Conservation (phyloP, 2,888 invertebrate genomes). For the Didymodactylos carnosus region DNA sequence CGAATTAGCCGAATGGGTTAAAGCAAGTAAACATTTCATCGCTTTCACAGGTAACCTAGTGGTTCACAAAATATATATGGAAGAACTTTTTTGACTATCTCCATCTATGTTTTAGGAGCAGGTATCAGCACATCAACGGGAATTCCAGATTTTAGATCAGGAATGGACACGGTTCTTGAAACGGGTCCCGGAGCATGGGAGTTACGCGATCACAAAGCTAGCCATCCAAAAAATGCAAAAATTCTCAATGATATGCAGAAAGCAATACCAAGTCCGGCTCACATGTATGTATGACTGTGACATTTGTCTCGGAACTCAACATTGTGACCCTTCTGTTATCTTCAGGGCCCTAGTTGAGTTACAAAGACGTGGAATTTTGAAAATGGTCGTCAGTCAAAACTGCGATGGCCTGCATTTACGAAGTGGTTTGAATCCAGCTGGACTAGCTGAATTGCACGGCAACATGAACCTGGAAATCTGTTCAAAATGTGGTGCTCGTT, state of each 20-base stretch:
- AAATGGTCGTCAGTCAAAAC: background rate
- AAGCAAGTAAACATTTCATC: background rate
- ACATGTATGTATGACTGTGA: background rate
- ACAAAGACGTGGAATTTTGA: background rate
- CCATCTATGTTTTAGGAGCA: background rate
- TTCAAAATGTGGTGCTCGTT: background rate
- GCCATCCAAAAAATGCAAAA: background rate
- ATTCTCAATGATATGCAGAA: background rate
- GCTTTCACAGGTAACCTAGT: background rate
- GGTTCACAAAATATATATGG: too few relatives aligned
- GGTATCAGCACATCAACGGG: background rate
- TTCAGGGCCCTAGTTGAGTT: conserved; percentile 1
- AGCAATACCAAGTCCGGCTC: background rate
- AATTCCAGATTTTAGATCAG: background rate
- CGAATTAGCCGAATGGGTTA: background rate
- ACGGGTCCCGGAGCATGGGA: background rate
- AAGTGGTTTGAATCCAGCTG: background rate
- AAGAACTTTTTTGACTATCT: background rate
- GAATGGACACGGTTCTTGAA: background rate
- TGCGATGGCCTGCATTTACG: conserved; percentile 1
- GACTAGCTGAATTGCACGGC: conserved; percentile 1
- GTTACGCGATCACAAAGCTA: background rate
- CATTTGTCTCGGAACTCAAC: background rate
- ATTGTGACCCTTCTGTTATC: too few relatives aligned
- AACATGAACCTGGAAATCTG: conserved; percentile 18